Conservation (phyloP, 1,140 invertebrate genomes). For the Streblospio benedicti region DNA sequence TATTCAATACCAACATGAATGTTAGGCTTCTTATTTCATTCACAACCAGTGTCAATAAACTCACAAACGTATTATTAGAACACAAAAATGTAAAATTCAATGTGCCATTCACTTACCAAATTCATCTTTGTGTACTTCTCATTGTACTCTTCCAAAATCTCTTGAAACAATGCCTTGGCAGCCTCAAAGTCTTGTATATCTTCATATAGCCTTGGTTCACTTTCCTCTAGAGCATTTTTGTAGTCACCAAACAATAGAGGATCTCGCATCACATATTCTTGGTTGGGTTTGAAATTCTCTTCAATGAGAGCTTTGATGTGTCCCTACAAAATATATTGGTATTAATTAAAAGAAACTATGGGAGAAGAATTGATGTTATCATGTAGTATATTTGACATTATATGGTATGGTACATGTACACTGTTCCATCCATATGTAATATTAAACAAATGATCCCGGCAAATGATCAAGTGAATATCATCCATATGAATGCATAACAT, state of each 20-base stretch:
- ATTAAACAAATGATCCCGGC: too few relatives aligned
- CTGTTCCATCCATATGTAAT: too few relatives aligned
- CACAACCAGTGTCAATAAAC: too few relatives aligned
- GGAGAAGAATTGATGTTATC: not conserved
- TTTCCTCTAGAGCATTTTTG: constrained; percentile 60
- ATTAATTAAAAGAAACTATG: not conserved
- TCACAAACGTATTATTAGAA: too few relatives aligned
- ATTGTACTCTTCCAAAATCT: constrained; percentile 80
- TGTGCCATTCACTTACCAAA: too few relatives aligned
- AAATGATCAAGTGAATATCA: too few relatives aligned
- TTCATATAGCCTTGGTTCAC: constrained; percentile 69
- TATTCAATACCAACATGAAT: too few relatives aligned
- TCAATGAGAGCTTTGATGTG: constrained; percentile 32
- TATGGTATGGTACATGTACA: too few relatives aligned
- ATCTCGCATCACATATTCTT: constrained; percentile 63
- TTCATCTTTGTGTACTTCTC: constrained; percentile 55
- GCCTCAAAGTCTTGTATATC: constrained; percentile 81
- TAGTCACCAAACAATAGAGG: constrained; percentile 81
- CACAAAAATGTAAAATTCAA: too few relatives aligned
- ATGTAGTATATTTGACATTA: not conserved
- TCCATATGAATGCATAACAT: too few relatives aligned
- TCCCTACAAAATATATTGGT: constrained; percentile 24
- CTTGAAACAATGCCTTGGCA: constrained; percentile 71
- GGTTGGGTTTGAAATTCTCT: constrained; percentile 36
- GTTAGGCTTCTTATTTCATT: too few relatives aligned